Evolutionary conservation across 2,797 vertebrate species (phyloP), one percentile per base, ranked within the genome.

Genomic region (Enteromius afrohamiltoni): DNA sequence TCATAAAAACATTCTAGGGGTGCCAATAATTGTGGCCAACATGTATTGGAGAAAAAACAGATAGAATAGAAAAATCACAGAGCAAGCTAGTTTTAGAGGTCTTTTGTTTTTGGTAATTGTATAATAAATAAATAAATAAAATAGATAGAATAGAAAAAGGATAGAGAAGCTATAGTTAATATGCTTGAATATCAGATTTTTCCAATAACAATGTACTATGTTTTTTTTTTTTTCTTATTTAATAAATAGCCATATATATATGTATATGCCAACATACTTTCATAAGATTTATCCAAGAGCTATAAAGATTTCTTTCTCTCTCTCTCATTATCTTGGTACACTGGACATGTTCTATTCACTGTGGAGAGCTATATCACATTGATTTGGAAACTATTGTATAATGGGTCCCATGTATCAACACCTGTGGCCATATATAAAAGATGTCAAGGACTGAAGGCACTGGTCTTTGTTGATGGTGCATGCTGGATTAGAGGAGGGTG

Each of bases 381-480:
- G 34, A 64, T 79, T 64, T 31, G 60, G 60, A 64, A 64, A 17
- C 26, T 77, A 26, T 73, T 47, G 11, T 40, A 71, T 6, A 68
- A 47, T 73, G 67, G 17, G 29, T 69, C 58, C 49, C 3, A 53
- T 70, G 49, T 10, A 47, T 76, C 51, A 80, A 34, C 13, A 70
- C 31, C 10, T 45, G 73, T 68, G 60, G 55, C 68, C 77, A 83
- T 1, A 69, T 69, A 81, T 53, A 62, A 79, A 82, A 71, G 49
- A 34, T 53, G 34, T 51, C 77, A 45, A 51, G 58, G 42, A 34
- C 69, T 45, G 31, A 81, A 64, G 26, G 60, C 37, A 4, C 71
- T n/a, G 62, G 23, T 76, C 64, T 88, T 86, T 88, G 87, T 87
- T 87, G 34, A 60, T 49, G 55, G 29, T 23, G 49, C 29, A 6